phyloP scores from a whole-genome alignment of 2,113 vertebrate species.

The Hippolais icterina region DNA sequence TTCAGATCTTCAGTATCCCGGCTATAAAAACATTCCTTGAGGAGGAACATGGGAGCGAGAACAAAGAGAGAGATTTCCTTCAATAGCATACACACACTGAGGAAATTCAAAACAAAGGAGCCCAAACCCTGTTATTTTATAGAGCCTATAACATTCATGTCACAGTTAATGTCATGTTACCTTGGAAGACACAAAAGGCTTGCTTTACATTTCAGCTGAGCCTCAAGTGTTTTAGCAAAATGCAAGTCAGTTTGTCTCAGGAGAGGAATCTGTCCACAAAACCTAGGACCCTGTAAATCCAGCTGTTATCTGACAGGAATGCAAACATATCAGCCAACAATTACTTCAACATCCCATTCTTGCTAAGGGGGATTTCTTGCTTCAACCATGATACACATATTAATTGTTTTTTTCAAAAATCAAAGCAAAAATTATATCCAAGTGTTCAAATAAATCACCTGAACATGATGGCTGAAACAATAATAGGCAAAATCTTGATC shows the following conservation, averaged over 20 bases:
- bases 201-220: neutral
- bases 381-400: neutral
- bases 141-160: neutral
- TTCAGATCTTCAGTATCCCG: neutral
- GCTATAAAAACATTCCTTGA: neutral
- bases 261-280: neutral
- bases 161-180: neutral
- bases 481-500: neutral
- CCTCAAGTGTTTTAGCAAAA: neutral
- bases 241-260: neutral
- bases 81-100: neutral
- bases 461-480: neutral
- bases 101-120: slow-evolving; percentile 2
- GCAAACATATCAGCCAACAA: neutral
- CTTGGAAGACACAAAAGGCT: neutral
- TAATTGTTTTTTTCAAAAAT: neutral
- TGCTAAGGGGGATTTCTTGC: neutral
- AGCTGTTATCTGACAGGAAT: neutral
- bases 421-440: neutral
- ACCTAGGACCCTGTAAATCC: neutral
- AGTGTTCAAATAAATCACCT: neutral
- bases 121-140: neutral
- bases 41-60: neutral
- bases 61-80: neutral
- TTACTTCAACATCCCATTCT: neutral